A percentile compares a stretch with the other conserved stretches of the same genome.
These are phyloP conservation scores for Phylloscopus trochilus DNA, from an alignment of 2,113 vertebrate genomes.

Conservation along the genomic window DNA sequence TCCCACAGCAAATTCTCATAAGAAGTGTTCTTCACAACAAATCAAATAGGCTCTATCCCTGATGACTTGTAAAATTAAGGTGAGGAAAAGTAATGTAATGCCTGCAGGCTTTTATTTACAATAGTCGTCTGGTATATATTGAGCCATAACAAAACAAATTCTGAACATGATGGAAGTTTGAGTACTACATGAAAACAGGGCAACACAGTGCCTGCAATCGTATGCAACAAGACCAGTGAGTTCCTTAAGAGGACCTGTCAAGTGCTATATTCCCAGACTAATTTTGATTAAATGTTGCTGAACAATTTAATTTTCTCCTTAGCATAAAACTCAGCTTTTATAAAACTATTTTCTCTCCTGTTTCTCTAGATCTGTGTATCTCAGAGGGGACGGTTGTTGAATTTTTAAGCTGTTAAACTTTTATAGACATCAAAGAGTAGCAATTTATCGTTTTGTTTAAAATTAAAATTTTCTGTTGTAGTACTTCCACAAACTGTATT, in stretches of 20 bases:
- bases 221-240: background rate
- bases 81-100: background rate
- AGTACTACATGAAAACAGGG: background rate
- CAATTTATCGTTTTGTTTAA: background rate
- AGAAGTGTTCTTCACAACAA: background rate
- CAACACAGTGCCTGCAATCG: background rate
- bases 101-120: background rate
- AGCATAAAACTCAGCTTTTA: background rate
- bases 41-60: background rate
- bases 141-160: background rate
- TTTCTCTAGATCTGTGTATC: background rate
- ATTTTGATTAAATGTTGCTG: background rate
- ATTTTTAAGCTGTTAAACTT: background rate
- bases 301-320: background rate
- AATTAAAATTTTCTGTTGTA: background rate
- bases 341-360: background rate
- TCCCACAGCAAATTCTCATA: background rate
- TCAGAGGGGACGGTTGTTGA: background rate
- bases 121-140: fast-evolving
- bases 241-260: background rate
- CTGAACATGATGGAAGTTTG: background rate
- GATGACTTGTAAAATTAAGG: background rate
- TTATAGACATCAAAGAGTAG: background rate
- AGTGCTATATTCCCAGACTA: background rate
- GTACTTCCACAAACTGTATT: background rate